phyloP scores from a whole-genome alignment of 2,888 invertebrate species.

The Lasioglossum malachurum region DNA sequence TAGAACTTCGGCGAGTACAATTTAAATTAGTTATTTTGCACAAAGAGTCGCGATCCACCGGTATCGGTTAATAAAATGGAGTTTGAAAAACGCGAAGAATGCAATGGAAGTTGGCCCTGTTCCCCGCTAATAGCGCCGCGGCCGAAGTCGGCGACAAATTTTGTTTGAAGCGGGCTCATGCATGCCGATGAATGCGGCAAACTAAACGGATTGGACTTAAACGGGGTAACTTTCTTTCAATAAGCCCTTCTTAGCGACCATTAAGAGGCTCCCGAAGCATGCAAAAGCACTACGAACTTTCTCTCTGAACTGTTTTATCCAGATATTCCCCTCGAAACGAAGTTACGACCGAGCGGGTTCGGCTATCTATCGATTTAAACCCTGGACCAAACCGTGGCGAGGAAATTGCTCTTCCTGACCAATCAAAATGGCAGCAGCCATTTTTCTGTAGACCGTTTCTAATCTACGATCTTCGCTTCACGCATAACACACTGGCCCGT shows the following conservation, averaged over 20 bases:
- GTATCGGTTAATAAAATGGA: not conserved
- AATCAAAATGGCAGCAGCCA: not conserved
- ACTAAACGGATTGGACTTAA: slow-evolving; percentile 62
- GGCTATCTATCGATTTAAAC: slow-evolving; percentile 33
- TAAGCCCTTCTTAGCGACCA: slow-evolving; percentile 62
- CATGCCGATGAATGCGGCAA: slow-evolving; percentile 56
- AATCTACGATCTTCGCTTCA: not conserved
- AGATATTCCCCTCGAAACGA: slow-evolving; percentile 56
- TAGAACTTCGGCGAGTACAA: too few relatives aligned
- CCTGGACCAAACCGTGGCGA: not conserved
- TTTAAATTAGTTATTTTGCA: not conserved
- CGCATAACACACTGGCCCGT: not conserved
- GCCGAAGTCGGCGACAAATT: slow-evolving; percentile 26
- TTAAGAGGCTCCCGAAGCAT: slow-evolving; percentile 65
- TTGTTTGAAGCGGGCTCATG: slow-evolving; percentile 30
- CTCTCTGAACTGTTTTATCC: slow-evolving; percentile 53
- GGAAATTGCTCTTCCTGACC: slow-evolving; percentile 5
- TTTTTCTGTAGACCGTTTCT: not conserved
- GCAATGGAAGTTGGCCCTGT: not conserved
- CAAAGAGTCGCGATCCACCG: not conserved
- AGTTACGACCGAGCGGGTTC: slow-evolving; percentile 15
- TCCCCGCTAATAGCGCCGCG: not conserved
- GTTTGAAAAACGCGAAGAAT: not conserved
- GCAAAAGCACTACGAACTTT: slow-evolving; percentile 65
- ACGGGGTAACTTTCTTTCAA: slow-evolving; percentile 69